A percentile compares a stretch with the other conserved stretches of the same genome.
These are phyloP conservation scores for Gadopsis bispinosus DNA, from an alignment of 2,797 vertebrate species.

Conservation along the genomic window DNA sequence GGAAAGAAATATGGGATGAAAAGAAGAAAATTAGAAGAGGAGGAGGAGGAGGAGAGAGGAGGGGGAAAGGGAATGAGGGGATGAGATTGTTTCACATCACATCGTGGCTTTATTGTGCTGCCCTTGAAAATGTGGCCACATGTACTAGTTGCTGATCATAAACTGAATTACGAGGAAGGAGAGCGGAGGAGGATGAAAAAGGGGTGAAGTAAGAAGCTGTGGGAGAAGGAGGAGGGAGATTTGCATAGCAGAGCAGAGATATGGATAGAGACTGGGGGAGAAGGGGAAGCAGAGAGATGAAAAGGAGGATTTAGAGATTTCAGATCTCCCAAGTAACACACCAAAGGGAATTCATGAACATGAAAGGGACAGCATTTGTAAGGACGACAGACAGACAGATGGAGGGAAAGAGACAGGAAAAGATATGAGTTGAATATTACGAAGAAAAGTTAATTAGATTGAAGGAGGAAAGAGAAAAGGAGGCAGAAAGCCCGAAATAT, in stretches of 20 bases:
- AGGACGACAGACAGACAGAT: not conserved
- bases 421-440: not conserved
- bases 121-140: conserved; percentile 12
- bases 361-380: conserved; percentile 16
- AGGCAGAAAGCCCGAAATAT: conserved; percentile 1
- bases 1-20: not conserved
- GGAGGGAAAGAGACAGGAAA: not conserved
- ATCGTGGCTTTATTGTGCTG: not conserved
- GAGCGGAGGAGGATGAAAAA: not conserved
- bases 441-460: not conserved
- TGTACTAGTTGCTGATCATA: not conserved
- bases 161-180: conserved; percentile 7
- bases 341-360: conserved; percentile 30
- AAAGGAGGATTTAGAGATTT: conserved; percentile 36
- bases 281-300: conserved; percentile 15
- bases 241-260: conserved; percentile 19
- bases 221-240: not conserved
- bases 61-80: not conserved
- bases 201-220: not conserved
- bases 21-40: not conserved
- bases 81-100: conserved; percentile 5
- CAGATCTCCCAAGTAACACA: conserved; percentile 24
- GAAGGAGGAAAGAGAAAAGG: not conserved
- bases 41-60: not conserved
- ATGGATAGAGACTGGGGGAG: conserved; percentile 10